These are phyloP conservation scores for Pongo pygmaeus DNA, from an alignment of 2,113 vertebrate species.

Conservation along the genomic window DNA sequence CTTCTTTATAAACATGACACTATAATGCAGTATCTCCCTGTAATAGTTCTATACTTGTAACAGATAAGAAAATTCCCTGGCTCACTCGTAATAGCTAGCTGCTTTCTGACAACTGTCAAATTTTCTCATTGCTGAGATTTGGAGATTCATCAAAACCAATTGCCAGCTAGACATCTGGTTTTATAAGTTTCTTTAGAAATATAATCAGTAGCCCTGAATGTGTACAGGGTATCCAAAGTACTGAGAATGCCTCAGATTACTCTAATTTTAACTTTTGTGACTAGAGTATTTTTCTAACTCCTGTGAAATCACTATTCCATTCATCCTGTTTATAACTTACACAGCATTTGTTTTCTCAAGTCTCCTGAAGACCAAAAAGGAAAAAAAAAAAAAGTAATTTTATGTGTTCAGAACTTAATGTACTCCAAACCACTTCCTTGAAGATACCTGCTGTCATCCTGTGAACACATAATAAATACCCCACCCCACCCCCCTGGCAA, in stretches of 20 bases:
- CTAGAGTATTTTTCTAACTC: neutral
- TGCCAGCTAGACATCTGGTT: slow-evolving; percentile 68
- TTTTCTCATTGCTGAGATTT: slow-evolving; percentile 67
- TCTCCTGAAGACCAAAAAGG: neutral
- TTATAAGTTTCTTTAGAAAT: slow-evolving; percentile 62
- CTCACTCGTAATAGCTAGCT: slow-evolving; percentile 51
- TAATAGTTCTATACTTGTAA: slow-evolving; percentile 9
- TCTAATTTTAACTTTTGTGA: slow-evolving; percentile 58
- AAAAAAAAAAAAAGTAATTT: neutral
- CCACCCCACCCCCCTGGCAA: too few relatives aligned
- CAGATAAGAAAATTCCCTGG: slow-evolving; percentile 52
- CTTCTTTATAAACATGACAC: slow-evolving; percentile 49
- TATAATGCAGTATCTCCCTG: neutral
- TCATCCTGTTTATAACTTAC: slow-evolving; percentile 30
- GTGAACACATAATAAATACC: slow-evolving; percentile 21
- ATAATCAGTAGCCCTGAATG: slow-evolving; percentile 60
- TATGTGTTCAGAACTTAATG: slow-evolving; percentile 10
- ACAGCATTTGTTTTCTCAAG: slow-evolving; percentile 19
- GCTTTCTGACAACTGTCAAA: slow-evolving; percentile 70
- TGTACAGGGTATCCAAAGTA: slow-evolving; percentile 62
- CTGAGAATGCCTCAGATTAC: slow-evolving; percentile 47
- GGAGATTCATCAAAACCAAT: slow-evolving; percentile 68
- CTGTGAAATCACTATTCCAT: neutral
- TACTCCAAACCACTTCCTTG: neutral
- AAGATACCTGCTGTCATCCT: neutral